phyloP scores from a whole-genome alignment of 2,113 vertebrate genomes.

The Salminus brasiliensis region DNA sequence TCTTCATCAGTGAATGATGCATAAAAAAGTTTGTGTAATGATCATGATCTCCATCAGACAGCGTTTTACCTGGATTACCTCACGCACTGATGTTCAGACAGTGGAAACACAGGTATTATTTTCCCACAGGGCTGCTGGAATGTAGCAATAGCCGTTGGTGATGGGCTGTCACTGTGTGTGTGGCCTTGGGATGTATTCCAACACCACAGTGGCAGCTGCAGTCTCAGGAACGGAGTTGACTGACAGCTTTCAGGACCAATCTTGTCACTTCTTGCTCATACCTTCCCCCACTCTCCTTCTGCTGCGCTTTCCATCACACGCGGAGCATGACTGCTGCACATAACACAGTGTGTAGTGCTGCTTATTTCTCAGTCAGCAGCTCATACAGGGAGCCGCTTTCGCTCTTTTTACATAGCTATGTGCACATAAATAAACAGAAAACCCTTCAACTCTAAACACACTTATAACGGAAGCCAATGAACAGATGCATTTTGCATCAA shows the following conservation, averaged over 20 bases:
- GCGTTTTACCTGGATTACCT: not conserved
- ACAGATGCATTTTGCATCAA: no score
- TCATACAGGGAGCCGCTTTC: not conserved
- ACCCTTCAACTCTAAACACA: no score
- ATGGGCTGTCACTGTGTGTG: constrained; percentile 11
- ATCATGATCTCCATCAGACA: no score
- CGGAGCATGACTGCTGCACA: not conserved
- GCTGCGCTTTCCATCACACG: not conserved
- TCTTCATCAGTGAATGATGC: no score
- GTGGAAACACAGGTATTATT: not conserved
- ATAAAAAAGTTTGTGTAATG: no score
- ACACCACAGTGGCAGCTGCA: constrained; percentile 26
- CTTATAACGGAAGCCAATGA: no score
- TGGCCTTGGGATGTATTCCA: not conserved
- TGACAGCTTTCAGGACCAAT: constrained; percentile 62
- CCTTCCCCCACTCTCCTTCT: constrained; percentile 31
- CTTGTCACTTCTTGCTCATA: constrained; percentile 44
- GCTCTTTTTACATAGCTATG: not conserved
- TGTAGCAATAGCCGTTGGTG: constrained; percentile 18
- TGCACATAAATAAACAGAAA: no score
- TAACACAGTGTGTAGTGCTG: no score
- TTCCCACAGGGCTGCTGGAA: not conserved
- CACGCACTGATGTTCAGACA: not conserved
- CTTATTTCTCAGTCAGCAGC: not conserved
- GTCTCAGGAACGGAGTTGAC: constrained; percentile 41